phyloP scores from a whole-genome alignment of 2,797 vertebrate genomes.

The Taenioides sp. region DNA sequence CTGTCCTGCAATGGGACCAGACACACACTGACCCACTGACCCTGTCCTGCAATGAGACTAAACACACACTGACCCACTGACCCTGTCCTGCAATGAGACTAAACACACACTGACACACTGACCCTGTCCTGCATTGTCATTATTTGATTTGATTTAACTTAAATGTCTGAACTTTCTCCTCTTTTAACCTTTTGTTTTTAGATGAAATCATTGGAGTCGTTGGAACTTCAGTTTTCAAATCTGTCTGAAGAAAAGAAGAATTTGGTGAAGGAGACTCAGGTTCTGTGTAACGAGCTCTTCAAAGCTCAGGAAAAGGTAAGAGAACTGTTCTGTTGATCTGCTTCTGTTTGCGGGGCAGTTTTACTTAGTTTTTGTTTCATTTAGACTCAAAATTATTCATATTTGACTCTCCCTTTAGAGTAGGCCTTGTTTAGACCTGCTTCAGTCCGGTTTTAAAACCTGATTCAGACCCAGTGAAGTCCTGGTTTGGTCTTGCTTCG shows the following conservation, averaged over 20 bases:
- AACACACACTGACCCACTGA: not conserved
- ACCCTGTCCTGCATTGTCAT: too few relatives aligned
- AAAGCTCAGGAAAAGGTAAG: conserved; percentile 83
- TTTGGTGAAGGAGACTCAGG: conserved; percentile 76
- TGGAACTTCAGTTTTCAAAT: conserved; percentile 76
- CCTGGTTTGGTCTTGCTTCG: too few relatives aligned
- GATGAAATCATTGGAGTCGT: conserved; percentile 67
- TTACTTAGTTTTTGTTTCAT: not conserved
- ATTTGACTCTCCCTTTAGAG: not conserved
- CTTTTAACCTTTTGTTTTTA: conserved; percentile 30
- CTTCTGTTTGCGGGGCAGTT: too few relatives aligned
- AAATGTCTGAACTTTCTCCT: not conserved
- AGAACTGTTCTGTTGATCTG: not conserved
- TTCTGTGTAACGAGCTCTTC: conserved; percentile 76
- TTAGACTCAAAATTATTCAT: not conserved
- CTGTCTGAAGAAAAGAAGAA: conserved; percentile 79
- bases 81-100: not conserved
- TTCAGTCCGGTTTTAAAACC: not conserved
- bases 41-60: too few relatives aligned
- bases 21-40: too few relatives aligned
- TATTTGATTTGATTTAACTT: not conserved
- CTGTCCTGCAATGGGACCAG: not conserved
- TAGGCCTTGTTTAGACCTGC: not conserved
- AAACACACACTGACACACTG: not conserved
- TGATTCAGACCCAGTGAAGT: too few relatives aligned